Conservation (phyloP, 2,113 vertebrate genomes). For the Strix aluco region DNA sequence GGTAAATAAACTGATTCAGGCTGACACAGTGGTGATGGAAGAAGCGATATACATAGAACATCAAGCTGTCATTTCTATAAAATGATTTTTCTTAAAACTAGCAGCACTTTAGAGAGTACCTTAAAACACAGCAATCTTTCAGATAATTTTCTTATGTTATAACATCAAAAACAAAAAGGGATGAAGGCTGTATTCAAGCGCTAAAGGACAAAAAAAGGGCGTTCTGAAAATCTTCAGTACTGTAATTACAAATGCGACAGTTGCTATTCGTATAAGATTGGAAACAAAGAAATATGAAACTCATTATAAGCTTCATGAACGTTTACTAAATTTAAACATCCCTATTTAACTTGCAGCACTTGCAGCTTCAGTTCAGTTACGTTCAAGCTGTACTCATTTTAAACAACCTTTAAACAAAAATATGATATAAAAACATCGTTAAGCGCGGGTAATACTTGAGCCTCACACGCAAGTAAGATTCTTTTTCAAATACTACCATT, state of each 20-base stretch:
- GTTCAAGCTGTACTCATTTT: background rate
- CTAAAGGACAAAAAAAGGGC: background rate
- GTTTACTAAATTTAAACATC: background rate
- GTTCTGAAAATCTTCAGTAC: background rate
- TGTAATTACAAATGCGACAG: background rate
- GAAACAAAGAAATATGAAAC: background rate
- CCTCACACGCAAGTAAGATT: background rate
- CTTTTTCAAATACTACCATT: background rate
- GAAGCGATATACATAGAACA: conserved; percentile 19
- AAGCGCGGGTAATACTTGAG: background rate
- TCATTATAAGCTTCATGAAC: background rate
- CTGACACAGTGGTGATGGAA: conserved; percentile 14
- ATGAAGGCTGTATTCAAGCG: background rate
- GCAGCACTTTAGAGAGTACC: background rate
- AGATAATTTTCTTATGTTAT: conserved; percentile 13
- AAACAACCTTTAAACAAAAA: background rate
- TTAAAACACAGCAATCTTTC: conserved; percentile 22
- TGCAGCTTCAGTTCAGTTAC: background rate
- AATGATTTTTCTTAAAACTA: background rate
- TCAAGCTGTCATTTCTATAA: conserved; percentile 12
- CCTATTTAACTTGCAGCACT: background rate
- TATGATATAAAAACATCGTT: fast-evolving
- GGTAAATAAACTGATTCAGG: conserved; percentile 22
- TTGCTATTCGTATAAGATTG: background rate
- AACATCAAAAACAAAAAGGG: background rate